A percentile compares a stretch with the other conserved stretches of the same genome.
Evolutionary conservation across 2,888 invertebrate genomes (phyloP).

Genomic region (Drosophila colorata): DNA sequence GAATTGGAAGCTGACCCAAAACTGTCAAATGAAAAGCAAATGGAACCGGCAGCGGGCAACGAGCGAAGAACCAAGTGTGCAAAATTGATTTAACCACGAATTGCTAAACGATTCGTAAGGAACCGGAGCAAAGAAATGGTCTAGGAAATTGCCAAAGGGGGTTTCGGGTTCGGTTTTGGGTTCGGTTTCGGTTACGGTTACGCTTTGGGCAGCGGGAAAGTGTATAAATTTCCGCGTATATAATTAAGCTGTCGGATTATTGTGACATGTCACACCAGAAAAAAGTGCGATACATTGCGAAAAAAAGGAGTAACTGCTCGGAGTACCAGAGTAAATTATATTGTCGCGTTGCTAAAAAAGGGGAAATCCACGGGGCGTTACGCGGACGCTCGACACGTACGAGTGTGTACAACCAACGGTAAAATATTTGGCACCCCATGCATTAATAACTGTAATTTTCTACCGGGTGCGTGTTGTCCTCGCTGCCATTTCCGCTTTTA

Average conservation of each 20-base stretch:
- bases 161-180: constrained; percentile 7
- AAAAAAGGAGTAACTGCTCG: constrained; percentile 54
- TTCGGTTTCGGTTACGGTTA: constrained; percentile 12
- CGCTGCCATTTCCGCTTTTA: constrained; percentile 43
- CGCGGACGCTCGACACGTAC: constrained; percentile 14
- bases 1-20: constrained; percentile 58
- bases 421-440: constrained; percentile 70
- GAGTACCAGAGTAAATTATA: constrained; percentile 61
- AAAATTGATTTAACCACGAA: constrained; percentile 79
- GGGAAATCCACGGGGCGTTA: constrained; percentile 49
- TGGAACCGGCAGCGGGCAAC: constrained; percentile 12
- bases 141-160: constrained; percentile 48
- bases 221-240: constrained; percentile 75
- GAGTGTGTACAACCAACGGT: constrained; percentile 32
- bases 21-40: constrained; percentile 60
- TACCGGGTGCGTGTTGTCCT: constrained; percentile 52
- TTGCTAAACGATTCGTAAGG: constrained; percentile 68
- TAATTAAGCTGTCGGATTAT: constrained; percentile 85
- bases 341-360: constrained; percentile 60
- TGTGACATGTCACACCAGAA: constrained; percentile 80
- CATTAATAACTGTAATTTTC: constrained; percentile 78
- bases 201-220: constrained; percentile 11
- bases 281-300: constrained; percentile 51
- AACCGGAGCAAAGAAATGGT: constrained; percentile 52
- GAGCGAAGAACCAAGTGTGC: constrained; percentile 49